Evolutionary conservation across 1,140 invertebrate species (phyloP).

Genomic region (Pemphigus obesinymphae): DNA sequence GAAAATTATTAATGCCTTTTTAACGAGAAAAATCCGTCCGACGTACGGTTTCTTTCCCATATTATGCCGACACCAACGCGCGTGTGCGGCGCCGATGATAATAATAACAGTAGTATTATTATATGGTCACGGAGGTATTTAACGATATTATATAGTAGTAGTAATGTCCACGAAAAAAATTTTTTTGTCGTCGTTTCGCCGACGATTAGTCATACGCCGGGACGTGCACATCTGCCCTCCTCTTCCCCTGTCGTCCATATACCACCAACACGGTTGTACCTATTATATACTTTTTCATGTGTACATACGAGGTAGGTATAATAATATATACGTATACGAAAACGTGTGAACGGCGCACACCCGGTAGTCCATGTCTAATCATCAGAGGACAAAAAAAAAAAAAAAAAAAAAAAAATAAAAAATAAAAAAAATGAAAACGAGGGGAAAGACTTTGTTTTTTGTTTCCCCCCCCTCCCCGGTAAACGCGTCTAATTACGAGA

Average conservation of each 20-base stretch:
- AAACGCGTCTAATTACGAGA: slow-evolving; percentile 32
- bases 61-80: background rate
- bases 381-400: background rate
- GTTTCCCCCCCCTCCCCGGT: background rate
- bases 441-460: background rate
- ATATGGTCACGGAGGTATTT: background rate
- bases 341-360: background rate
- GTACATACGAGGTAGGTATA: no score
- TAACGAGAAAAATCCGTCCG: slow-evolving; percentile 27
- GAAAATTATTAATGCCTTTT: slow-evolving; percentile 16
- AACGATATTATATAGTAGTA: slow-evolving; percentile 8
- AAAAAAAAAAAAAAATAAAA: no score
- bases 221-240: background rate
- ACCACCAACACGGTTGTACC: no score
- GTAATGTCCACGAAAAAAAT: slow-evolving; percentile 7
- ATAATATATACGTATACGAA: background rate
- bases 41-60: no score
- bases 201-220: slow-evolving; percentile 19
- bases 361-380: slow-evolving; percentile 35
- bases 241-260: no score
- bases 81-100: background rate
- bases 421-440: background rate
- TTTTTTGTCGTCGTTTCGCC: background rate
- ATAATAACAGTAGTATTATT: no score
- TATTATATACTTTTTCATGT: no score